Percentiles rank a stretch among this genome's conserved stretches.
Conservation (phyloP, 2,888 invertebrate genomes). For the Drosophila birchii region DNA sequence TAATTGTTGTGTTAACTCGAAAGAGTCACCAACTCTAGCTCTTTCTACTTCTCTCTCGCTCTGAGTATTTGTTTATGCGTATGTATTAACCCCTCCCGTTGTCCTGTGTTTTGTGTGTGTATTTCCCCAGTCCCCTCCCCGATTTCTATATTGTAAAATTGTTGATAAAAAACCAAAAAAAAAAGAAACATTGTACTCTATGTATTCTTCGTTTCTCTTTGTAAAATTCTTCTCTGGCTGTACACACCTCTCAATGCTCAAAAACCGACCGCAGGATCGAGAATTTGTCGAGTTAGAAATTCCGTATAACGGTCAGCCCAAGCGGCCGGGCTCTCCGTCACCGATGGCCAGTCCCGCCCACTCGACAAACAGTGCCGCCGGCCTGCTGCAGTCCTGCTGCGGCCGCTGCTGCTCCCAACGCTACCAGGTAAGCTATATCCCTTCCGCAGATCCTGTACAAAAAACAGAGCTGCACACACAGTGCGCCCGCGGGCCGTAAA, state of each 20-base stretch:
- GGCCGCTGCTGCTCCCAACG: constrained; percentile 93
- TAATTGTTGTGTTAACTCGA: constrained; percentile 71
- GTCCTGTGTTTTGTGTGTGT: constrained; percentile 42
- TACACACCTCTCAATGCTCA: constrained; percentile 55
- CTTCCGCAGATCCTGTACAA: constrained; percentile 10
- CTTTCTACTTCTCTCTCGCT: constrained; percentile 19
- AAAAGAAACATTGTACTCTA: constrained; percentile 72
- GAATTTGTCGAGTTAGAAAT: constrained; percentile 98
- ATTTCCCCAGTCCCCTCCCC: constrained; percentile 3
- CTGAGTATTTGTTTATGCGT: constrained; percentile 60
- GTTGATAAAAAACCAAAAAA: constrained; percentile 26
- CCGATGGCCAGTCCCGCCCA: constrained; percentile 94
- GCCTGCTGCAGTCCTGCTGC: constrained; percentile 92
- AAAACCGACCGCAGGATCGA: constrained; percentile 89
- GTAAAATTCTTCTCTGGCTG: constrained; percentile 73
- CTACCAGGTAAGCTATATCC: constrained; percentile 89
- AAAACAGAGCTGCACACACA: constrained; percentile 13
- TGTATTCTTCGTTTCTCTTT: constrained; percentile 75
- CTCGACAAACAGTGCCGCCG: constrained; percentile 90
- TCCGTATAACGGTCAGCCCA: constrained; percentile 96
- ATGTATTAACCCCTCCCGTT: constrained; percentile 50
- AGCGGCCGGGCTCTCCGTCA: constrained; percentile 95
- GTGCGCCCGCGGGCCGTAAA: neutral
- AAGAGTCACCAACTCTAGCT: constrained; percentile 23
- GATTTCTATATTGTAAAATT: constrained; percentile 48